Percentiles rank a stretch among this genome's conserved stretches.
phyloP scores from a whole-genome alignment of 2,888 invertebrate genomes.

The Heterodera filipjevi region DNA sequence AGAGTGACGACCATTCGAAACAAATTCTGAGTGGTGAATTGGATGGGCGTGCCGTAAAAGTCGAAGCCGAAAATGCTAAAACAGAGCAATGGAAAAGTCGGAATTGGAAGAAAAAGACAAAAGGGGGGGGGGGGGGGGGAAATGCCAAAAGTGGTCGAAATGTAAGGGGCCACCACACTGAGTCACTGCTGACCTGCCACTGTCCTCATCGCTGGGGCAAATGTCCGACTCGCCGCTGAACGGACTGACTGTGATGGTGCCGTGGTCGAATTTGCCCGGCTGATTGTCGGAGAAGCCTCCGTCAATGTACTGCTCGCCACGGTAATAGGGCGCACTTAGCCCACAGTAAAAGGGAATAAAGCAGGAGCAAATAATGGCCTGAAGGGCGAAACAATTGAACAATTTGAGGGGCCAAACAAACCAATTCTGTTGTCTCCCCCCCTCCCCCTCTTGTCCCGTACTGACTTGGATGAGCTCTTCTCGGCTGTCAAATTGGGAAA shows the following conservation, averaged over 20 bases:
- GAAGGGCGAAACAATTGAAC: background rate
- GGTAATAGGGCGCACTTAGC: constrained; percentile 76
- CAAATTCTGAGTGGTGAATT: constrained; percentile 86
- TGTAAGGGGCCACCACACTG: background rate
- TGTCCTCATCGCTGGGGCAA: constrained; percentile 78
- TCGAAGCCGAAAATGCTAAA: constrained; percentile 64
- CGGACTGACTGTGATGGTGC: constrained; percentile 92
- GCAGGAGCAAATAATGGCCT: constrained; percentile 87
- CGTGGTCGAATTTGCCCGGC: constrained; percentile 80
- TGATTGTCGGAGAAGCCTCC: constrained; percentile 94
- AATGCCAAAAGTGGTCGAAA: background rate
- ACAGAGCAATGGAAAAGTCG: background rate
- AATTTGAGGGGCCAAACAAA: too few relatives aligned
- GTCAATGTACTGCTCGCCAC: constrained; percentile 78
- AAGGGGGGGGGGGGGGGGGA: background rate
- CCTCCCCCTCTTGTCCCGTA: too few relatives aligned
- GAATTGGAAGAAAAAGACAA: too few relatives aligned
- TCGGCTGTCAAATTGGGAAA: constrained; percentile 85
- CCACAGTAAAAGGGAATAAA: constrained; percentile 95
- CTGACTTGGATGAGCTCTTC: constrained; percentile 83
- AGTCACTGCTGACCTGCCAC: constrained; percentile 42
- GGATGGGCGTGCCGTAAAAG: constrained; percentile 63
- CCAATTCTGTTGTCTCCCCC: too few relatives aligned
- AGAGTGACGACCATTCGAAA: constrained; percentile 88
- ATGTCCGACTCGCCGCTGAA: constrained; percentile 97